Evolutionary conservation across 2,797 vertebrate species (phyloP).

Genomic region (Thripadectes ignobilis): DNA sequence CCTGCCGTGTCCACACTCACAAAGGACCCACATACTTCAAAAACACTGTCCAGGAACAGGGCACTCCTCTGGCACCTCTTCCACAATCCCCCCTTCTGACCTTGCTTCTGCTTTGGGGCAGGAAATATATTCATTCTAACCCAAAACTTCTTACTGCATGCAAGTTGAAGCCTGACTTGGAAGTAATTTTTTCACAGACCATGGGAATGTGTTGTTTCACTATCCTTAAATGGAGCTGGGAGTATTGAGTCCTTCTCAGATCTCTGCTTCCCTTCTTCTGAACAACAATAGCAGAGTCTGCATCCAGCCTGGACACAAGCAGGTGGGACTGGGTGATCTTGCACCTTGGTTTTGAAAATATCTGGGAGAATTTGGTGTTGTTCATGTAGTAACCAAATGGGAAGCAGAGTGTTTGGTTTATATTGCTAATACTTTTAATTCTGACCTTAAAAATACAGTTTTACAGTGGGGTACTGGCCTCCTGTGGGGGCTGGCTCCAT

Average conservation of each 20-base stretch:
- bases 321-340: background rate
- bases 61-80: background rate
- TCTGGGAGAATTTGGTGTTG: background rate
- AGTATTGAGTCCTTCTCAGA: background rate
- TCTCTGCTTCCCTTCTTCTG: background rate
- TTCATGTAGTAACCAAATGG: background rate
- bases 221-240: background rate
- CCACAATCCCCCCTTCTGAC: background rate
- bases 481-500: background rate
- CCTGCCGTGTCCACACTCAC: rapidly evolving
- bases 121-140: background rate
- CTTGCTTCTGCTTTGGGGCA: background rate
- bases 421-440: background rate
- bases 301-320: background rate
- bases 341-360: background rate
- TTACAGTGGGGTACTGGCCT: rapidly evolving
- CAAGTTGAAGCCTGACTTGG: background rate
- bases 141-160: background rate
- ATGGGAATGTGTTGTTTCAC: background rate
- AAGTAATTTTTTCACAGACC: background rate
- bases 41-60: background rate
- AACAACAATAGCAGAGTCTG: background rate
- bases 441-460: background rate
- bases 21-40: background rate
- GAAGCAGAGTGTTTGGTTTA: background rate